Evolutionary conservation across 2,888 invertebrate species (phyloP), one percentile per base, ranked within the genome.

Genomic region (Scaptomyza reducta): DNA sequence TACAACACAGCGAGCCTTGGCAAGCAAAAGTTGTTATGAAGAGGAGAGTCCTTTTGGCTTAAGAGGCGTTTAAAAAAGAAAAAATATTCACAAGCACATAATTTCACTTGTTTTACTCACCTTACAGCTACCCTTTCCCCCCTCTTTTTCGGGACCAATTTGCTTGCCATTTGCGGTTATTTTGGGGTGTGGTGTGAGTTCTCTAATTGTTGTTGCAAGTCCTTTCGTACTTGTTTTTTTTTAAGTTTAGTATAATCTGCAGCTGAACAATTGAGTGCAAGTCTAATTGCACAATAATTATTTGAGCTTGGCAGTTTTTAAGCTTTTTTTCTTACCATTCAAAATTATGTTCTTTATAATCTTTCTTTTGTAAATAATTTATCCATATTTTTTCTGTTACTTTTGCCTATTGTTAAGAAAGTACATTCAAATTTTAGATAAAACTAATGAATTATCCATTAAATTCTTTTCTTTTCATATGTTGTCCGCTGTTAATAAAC

Each of bases 121-220:
- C 49, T 64, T 13, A 16, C 13, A n/a, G n/a, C 5, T 11, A 31
- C 38, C 0, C 13, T 1, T 25, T 9, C 7, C n/a, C 7, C n/a
- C n/a, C 29, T 25, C 29, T 29, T 11, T 42, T 14, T 49, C 40
- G 47, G 45, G 57, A 63, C 54, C 81, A 81, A 87, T 81, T 87
- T 84, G 77, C 79, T 59, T 74, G 68, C 75, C 84, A 81, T 81
- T 79, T 81, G 83, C 70, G 79, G n/a, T n/a, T n/a, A n/a, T n/a
- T n/a, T n/a, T n/a, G n/a, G n/a, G n/a, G n/a, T n/a, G n/a, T n/a
- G n/a, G 83, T 79, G 31, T 5, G 13, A 22, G 6, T 22, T 14
- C 54, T 60, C 40, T 58, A 38, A 51, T 59, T 65, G 53, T 45
- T 54, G 13, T 47, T 61, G 49, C 18, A 42, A 51, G 33, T 50